These are phyloP conservation scores for Vollenhovia emeryi DNA, from an alignment of 1,140 invertebrate genomes.

Conservation along the genomic window DNA sequence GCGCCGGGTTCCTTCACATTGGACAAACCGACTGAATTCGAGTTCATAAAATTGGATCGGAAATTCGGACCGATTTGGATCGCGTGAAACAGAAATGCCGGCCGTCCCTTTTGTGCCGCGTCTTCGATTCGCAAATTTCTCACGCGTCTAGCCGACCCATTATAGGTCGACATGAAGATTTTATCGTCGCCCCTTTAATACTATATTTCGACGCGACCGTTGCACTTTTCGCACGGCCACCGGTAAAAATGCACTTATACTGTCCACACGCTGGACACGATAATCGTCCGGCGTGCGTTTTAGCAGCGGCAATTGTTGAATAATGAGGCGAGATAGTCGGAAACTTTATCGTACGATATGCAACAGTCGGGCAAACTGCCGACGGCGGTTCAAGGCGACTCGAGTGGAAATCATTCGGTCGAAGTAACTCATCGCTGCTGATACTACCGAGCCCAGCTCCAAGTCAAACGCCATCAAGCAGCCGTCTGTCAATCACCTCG, in stretches of 20 bases:
- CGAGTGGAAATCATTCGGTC: conserved; percentile 36
- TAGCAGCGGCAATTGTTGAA: neutral
- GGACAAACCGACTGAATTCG: neutral
- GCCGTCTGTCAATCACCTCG: conserved; percentile 65
- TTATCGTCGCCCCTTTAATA: neutral
- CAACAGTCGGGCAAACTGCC: conserved; percentile 30
- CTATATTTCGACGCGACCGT: too few species aligned
- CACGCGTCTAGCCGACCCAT: neutral
- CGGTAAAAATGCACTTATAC: neutral
- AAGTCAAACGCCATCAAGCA: conserved; percentile 50
- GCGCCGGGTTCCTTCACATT: neutral
- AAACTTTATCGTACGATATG: neutral
- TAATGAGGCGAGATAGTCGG: neutral
- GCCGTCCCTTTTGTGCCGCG: neutral
- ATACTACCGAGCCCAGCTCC: neutral
- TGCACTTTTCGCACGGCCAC: neutral
- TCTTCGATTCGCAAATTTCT: neutral
- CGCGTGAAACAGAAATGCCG: neutral
- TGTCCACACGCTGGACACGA: too few species aligned
- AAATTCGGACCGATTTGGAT: neutral
- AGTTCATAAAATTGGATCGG: too few species aligned
- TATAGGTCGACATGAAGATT: neutral
- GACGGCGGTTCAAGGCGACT: neutral
- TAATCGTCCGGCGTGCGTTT: too few species aligned
- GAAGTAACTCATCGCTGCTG: conserved; percentile 51